Conservation (phyloP, 2,113 vertebrate species). For the Scomber japonicus region DNA sequence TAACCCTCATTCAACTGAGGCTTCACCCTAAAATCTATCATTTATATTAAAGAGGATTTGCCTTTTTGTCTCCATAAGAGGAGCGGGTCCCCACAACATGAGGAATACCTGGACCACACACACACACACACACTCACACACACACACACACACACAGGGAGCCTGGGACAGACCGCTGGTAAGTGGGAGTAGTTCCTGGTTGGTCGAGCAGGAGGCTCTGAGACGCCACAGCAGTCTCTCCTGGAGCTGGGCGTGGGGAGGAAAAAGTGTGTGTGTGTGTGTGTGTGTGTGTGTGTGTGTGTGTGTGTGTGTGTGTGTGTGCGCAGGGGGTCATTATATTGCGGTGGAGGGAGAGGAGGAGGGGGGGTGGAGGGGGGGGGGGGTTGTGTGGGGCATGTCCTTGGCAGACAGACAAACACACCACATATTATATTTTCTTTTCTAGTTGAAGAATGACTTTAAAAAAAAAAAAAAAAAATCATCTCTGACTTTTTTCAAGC, state of each 20-base stretch:
- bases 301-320: slow-evolving; percentile 23
- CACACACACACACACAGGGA: slow-evolving; percentile 28
- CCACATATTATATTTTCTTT: slow-evolving; percentile 36
- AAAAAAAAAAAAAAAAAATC: background rate
- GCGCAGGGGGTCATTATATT: slow-evolving; percentile 41
- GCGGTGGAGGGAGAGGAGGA: slow-evolving; percentile 21
- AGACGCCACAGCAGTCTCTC: slow-evolving; percentile 73
- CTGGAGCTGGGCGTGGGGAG: slow-evolving; percentile 68
- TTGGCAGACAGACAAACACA: slow-evolving; percentile 53
- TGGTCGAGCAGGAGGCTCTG: slow-evolving; percentile 66
- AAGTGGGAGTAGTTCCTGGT: slow-evolving; percentile 71
- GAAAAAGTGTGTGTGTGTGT: slow-evolving; percentile 40
- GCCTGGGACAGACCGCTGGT: slow-evolving; percentile 31
- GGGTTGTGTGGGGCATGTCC: slow-evolving; percentile 35
- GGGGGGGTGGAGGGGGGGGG: background rate
- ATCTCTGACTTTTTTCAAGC: too few relatives aligned
- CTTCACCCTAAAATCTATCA: too few relatives aligned
- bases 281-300: slow-evolving; percentile 39
- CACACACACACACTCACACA: slow-evolving; percentile 23
- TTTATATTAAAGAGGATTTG: too few relatives aligned
- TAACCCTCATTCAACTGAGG: too few relatives aligned
- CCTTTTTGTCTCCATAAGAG: too few relatives aligned
- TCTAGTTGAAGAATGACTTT: background rate
- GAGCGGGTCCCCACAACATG: too few relatives aligned
- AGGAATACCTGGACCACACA: background rate